phyloP scores from a whole-genome alignment of 30 jellyfish, hydroid and myxozoan species.

The Nemopilema nomurai region DNA sequence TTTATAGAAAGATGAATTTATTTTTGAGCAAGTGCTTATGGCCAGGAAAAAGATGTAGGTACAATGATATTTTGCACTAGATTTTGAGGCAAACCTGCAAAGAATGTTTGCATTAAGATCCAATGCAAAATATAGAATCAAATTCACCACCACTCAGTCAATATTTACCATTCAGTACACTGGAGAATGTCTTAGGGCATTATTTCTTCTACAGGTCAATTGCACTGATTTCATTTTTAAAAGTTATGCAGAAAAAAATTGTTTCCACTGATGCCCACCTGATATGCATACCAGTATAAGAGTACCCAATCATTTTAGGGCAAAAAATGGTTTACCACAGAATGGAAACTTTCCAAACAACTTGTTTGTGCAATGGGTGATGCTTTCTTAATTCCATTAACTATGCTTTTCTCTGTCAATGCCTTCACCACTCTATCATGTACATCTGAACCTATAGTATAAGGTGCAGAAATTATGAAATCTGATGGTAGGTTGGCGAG shows the following conservation, averaged over 20 bases:
- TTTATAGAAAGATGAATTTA: neutral
- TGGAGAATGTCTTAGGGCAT: neutral
- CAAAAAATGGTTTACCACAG: conserved; percentile 53
- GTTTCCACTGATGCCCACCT: too few species aligned
- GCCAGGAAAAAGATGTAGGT: neutral
- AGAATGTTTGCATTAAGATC: neutral
- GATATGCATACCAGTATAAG: conserved; percentile 39
- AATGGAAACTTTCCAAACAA: conserved; percentile 50
- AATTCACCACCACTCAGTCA: neutral
- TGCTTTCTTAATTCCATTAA: conserved; percentile 27
- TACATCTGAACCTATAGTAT: conserved; percentile 19
- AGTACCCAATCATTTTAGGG: conserved; percentile 50
- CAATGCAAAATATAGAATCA: neutral
- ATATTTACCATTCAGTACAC: neutral
- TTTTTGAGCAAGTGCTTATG: neutral
- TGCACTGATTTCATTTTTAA: neutral
- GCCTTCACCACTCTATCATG: conserved; percentile 11
- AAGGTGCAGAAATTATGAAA: neutral
- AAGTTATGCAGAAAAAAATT: neutral
- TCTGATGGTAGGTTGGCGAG: neutral
- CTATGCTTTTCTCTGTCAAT: conserved; percentile 8
- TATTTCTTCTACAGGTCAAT: neutral
- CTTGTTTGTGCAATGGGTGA: conserved; percentile 49
- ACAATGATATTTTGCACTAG: neutral
- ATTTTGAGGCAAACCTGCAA: neutral